Conservation (phyloP, 2,797 vertebrate species). For the Gadopsis bispinosus region DNA sequence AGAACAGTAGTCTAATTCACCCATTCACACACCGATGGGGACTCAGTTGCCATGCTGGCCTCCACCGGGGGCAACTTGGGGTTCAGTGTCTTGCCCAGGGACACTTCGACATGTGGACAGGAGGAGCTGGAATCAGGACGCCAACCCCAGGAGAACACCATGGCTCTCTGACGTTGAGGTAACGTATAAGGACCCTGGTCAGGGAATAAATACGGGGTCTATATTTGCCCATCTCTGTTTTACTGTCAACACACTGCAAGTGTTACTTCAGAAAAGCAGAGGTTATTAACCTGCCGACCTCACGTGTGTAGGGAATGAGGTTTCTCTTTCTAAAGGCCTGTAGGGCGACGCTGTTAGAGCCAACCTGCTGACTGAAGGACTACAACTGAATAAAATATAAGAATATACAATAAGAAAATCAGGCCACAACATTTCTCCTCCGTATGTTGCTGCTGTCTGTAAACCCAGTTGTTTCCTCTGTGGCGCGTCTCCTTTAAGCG, state of each 20-base stretch:
- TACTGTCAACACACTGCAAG: slow-evolving; percentile 36
- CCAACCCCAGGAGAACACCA: too few species aligned
- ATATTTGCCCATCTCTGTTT: slow-evolving; percentile 18
- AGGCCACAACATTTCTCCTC: neutral
- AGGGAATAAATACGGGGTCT: slow-evolving; percentile 52
- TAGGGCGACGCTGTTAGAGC: neutral
- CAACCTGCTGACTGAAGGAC: neutral
- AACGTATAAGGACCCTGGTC: slow-evolving; percentile 29
- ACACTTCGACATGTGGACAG: too few species aligned
- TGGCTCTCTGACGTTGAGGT: slow-evolving; percentile 29
- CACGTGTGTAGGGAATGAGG: neutral
- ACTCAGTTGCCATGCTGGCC: too few species aligned
- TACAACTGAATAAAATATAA: too few species aligned
- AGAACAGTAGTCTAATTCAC: too few species aligned
- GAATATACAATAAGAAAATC: too few species aligned
- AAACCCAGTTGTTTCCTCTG: slow-evolving; percentile 18
- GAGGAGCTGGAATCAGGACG: too few species aligned
- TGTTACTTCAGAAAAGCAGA: slow-evolving; percentile 5
- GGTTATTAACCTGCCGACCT: neutral
- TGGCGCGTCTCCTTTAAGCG: slow-evolving; percentile 76
- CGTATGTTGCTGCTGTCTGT: neutral
- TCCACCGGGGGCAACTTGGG: too few species aligned
- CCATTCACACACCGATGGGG: too few species aligned
- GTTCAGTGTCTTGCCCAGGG: too few species aligned
- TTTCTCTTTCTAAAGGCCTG: neutral